Evolutionary conservation across 2,888 invertebrate genomes (phyloP).

Genomic region (Mythimna albipuncta): DNA sequence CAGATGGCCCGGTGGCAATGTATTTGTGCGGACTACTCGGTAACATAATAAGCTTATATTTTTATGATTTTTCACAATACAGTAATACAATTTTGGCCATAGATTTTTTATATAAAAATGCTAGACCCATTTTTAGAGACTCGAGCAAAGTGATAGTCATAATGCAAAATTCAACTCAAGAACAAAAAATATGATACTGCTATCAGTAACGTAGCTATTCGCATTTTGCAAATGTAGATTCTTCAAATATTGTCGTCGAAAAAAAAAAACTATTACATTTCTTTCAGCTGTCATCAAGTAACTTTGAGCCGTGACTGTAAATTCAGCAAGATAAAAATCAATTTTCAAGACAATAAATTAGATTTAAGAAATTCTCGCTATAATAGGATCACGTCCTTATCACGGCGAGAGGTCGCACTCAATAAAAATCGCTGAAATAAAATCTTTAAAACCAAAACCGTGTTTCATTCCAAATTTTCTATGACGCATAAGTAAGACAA

Average conservation of each 20-base stretch:
- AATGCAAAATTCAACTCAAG: too few species aligned
- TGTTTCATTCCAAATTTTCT: slow-evolving; percentile 2
- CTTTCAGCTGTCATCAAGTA: background rate
- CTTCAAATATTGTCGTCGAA: background rate
- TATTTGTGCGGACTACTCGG: too few species aligned
- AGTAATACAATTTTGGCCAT: too few species aligned
- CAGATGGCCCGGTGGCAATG: too few species aligned
- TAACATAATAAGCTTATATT: too few species aligned
- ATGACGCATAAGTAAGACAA: background rate
- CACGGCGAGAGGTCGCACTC: background rate
- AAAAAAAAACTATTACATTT: background rate
- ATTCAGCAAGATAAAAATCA: background rate
- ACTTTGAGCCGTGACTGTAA: background rate
- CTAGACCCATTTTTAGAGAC: too few species aligned
- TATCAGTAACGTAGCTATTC: too few species aligned
- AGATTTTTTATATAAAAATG: too few species aligned
- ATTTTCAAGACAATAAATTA: background rate
- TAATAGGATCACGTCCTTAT: slow-evolving; percentile 5
- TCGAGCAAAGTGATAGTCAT: too few species aligned
- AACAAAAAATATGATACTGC: too few species aligned
- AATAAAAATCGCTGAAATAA: slow-evolving; percentile 8
- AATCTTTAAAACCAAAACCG: slow-evolving; percentile 6
- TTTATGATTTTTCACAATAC: too few species aligned
- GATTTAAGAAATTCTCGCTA: background rate
- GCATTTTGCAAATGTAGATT: too few species aligned